Evolutionary conservation across 2,888 invertebrate species (phyloP).

Genomic region (Conus canariensis): DNA sequence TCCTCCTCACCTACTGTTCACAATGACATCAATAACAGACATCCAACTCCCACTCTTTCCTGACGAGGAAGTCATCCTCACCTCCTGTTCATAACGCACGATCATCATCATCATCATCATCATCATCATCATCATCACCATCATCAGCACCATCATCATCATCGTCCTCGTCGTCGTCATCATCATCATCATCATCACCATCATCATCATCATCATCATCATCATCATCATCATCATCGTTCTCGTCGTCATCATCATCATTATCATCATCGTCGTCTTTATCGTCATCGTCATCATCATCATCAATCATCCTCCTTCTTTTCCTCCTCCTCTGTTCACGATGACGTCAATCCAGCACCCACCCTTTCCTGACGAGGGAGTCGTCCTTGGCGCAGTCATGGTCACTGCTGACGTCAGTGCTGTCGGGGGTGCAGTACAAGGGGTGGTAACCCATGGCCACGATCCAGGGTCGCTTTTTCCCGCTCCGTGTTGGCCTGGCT

Average conservation of each 20-base stretch:
- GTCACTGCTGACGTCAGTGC: conserved; percentile 49
- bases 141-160: not conserved
- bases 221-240: no score
- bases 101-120: no score
- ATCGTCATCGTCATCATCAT: no score
- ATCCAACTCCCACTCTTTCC: no score
- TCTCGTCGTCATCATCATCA: no score
- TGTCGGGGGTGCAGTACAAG: conserved; percentile 74
- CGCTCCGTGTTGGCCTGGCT: conserved; percentile 69
- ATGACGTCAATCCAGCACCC: conserved; percentile 8
- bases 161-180: not conserved
- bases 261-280: no score
- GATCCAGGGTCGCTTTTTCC: conserved; percentile 71
- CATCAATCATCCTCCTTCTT: no score
- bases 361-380: conserved; percentile 51
- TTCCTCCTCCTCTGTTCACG: not conserved
- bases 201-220: not conserved
- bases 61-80: conserved; percentile 38
- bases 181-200: not conserved
- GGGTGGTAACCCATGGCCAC: conserved; percentile 76
- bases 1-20: no score
- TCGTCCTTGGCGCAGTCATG: conserved; percentile 63
- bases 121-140: not conserved
- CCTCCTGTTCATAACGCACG: no score
- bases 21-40: no score